phyloP scores from a whole-genome alignment of 2,888 invertebrate species.

The Agriotes lineatus region DNA sequence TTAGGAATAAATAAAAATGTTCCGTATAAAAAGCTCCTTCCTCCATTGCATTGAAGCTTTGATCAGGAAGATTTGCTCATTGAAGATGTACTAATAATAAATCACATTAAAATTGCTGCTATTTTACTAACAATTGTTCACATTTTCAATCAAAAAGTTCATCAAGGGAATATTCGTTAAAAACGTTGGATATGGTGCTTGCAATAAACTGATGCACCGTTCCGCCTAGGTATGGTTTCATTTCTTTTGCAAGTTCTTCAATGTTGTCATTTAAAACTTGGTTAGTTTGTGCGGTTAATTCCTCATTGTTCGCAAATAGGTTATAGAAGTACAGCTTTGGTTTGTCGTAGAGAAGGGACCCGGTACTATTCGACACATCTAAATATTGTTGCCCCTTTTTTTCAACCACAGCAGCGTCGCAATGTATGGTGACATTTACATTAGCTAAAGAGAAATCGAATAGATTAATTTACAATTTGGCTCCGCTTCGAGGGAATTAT shows the following conservation, averaged over 20 bases:
- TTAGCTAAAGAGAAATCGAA: slow-evolving; percentile 60
- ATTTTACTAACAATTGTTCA: too few relatives aligned
- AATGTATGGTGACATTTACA: slow-evolving; percentile 59
- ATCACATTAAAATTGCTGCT: too few relatives aligned
- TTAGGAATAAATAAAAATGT: slow-evolving; percentile 59
- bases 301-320: slow-evolving; percentile 52
- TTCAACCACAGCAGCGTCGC: slow-evolving; percentile 29
- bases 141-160: slow-evolving; percentile 12
- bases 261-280: slow-evolving; percentile 50
- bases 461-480: background rate
- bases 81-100: too few relatives aligned
- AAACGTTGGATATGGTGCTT: slow-evolving; percentile 45
- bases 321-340: slow-evolving; percentile 48
- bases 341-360: background rate
- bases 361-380: slow-evolving; percentile 30
- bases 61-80: too few relatives aligned
- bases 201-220: slow-evolving; percentile 43
- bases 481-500: background rate
- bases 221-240: slow-evolving; percentile 50
- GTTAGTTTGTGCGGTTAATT: slow-evolving; percentile 51
- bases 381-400: slow-evolving; percentile 44
- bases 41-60: background rate
- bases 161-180: slow-evolving; percentile 39
- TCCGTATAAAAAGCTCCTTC: slow-evolving; percentile 12
- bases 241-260: slow-evolving; percentile 47